Evolutionary conservation across 1,140 invertebrate genomes (phyloP).

Genomic region (Antheraea mylitta): DNA sequence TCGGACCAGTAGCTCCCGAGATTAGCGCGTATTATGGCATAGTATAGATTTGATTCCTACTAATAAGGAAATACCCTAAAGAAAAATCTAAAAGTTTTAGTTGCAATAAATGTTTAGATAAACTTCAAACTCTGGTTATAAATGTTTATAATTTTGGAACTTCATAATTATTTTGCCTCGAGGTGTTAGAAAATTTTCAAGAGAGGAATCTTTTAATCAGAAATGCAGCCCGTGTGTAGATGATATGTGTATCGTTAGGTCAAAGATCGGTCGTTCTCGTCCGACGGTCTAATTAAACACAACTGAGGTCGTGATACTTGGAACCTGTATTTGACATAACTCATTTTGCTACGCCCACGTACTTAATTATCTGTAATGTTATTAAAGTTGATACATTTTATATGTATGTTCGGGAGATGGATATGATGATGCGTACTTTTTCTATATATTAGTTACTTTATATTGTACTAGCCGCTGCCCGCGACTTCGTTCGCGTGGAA

Average conservation of each 20-base stretch:
- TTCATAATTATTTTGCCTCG: neutral
- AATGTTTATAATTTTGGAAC: neutral
- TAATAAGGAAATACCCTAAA: no score
- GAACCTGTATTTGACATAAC: conserved; percentile 47
- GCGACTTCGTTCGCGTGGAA: no score
- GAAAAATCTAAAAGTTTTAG: no score
- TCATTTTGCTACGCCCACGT: conserved; percentile 53
- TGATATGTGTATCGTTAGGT: conserved; percentile 65
- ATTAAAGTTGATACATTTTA: conserved; percentile 14
- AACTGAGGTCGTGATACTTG: conserved; percentile 50
- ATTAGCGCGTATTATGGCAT: no score
- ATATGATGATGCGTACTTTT: no score
- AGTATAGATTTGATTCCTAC: no score
- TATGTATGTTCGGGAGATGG: neutral
- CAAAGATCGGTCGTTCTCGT: conserved; percentile 68
- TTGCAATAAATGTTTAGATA: no score
- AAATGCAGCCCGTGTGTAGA: conserved; percentile 37
- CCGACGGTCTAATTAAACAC: conserved; percentile 55
- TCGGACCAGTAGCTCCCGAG: no score
- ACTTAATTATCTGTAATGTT: conserved; percentile 17
- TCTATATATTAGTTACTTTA: no score
- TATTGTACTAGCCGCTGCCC: no score
- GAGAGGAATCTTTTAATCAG: conserved; percentile 38
- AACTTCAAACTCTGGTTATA: no score
- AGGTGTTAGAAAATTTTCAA: conserved; percentile 1